Evolutionary conservation across 2,888 invertebrate species (phyloP).

Genomic region (Watsonalla cultraria): DNA sequence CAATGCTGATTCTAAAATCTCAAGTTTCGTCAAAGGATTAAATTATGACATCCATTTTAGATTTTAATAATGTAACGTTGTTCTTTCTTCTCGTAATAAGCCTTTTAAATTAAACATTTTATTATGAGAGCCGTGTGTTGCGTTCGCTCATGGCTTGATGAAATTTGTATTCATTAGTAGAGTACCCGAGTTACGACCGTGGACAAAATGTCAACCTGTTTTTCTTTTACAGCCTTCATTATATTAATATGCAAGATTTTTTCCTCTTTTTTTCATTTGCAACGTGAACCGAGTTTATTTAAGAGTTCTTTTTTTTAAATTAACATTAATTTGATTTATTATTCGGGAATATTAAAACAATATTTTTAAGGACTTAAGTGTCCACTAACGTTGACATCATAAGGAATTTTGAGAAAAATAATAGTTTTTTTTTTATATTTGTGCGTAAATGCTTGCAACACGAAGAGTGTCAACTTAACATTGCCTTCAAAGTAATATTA

Average conservation of each 20-base stretch:
- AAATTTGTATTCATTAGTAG: slow-evolving; percentile 71
- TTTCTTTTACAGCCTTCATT: slow-evolving; percentile 32
- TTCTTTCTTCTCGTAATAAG: slow-evolving; percentile 20
- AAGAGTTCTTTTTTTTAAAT: no score
- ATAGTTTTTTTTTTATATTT: no score
- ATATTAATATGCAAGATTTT: slow-evolving; percentile 23
- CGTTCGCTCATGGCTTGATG: slow-evolving; percentile 38
- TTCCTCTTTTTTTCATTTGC: slow-evolving; percentile 8
- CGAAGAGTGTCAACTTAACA: no score
- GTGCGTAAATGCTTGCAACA: no score
- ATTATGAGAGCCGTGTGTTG: slow-evolving; percentile 48
- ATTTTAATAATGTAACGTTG: slow-evolving; percentile 31
- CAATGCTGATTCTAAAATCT: no score
- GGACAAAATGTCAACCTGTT: slow-evolving; percentile 44
- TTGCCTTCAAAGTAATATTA: no score
- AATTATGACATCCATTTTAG: slow-evolving; percentile 23
- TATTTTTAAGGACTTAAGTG: no score
- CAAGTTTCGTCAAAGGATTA: slow-evolving; percentile 2
- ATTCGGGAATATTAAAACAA: no score
- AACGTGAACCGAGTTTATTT: background rate
- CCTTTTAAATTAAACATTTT: slow-evolving; percentile 47
- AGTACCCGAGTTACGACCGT: slow-evolving; percentile 35
- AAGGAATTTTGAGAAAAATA: no score
- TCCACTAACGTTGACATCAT: no score
- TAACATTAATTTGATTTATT: no score